Evolutionary conservation across 1,140 invertebrate species (phyloP).

Genomic region (Caenorhabditis inopinata): DNA sequence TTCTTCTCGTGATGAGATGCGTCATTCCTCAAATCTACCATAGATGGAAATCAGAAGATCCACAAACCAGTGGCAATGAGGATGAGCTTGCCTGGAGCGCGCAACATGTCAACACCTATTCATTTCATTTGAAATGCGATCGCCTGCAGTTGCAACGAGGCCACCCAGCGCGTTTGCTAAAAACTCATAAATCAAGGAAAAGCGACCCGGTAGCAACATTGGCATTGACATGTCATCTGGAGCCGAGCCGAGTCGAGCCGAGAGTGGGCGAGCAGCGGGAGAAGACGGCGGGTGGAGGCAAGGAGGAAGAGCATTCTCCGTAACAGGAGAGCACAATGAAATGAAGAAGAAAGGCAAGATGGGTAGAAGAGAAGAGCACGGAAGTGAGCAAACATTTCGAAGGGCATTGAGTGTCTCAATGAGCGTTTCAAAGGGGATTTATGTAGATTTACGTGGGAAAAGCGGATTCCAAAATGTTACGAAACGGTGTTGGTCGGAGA

Average conservation of each 20-base stretch:
- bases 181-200: constrained; percentile 33
- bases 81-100: too few relatives aligned
- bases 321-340: constrained; percentile 31
- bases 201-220: constrained; percentile 13
- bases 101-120: background rate
- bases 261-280: background rate
- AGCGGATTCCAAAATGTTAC: background rate
- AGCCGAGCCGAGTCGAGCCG: background rate
- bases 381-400: constrained; percentile 19
- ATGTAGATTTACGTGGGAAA: constrained; percentile 30
- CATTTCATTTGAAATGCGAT: too few relatives aligned
- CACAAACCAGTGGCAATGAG: too few relatives aligned
- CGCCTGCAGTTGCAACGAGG: too few relatives aligned
- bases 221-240: constrained; percentile 30
- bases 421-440: background rate
- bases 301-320: background rate
- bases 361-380: background rate
- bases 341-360: background rate
- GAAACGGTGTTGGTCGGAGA: background rate
- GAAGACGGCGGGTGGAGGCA: too few relatives aligned
- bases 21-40: too few relatives aligned
- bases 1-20: too few relatives aligned
- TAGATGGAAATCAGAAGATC: too few relatives aligned
- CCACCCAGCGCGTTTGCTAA: background rate
- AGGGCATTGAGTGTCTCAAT: constrained; percentile 24